Evolutionary conservation across 2,888 invertebrate genomes (phyloP).

Genomic region (Eupithecia pulchellata): DNA sequence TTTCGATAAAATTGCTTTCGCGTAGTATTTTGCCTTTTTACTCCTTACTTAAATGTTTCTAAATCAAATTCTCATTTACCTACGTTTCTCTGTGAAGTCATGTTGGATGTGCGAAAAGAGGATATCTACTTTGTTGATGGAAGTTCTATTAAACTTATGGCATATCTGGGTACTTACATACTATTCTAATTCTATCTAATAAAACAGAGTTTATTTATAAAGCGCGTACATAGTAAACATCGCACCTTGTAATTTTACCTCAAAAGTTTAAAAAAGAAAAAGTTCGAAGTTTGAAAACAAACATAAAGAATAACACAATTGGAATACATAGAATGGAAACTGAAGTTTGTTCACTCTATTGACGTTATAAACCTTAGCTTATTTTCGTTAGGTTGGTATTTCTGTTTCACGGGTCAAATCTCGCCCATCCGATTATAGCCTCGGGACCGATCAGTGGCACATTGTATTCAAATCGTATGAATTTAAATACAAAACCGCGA

Average conservation of each 20-base stretch:
- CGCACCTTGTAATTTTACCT: no score
- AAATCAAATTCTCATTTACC: no score
- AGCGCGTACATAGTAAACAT: no score
- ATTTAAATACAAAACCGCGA: constrained; percentile 85
- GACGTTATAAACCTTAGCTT: not conserved
- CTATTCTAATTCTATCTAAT: no score
- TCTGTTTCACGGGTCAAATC: constrained; percentile 37
- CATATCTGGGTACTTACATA: not conserved
- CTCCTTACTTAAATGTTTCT: no score
- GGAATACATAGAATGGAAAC: not conserved
- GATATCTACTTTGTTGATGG: not conserved
- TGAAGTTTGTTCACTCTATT: not conserved
- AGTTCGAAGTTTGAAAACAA: not conserved
- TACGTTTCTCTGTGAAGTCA: no score
- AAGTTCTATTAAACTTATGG: not conserved
- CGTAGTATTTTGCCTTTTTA: not conserved
- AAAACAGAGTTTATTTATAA: no score
- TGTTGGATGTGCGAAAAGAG: no score
- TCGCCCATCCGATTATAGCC: constrained; percentile 75
- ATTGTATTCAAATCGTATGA: constrained; percentile 83
- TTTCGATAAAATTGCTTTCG: not conserved
- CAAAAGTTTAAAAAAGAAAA: not conserved
- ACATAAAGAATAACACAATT: not conserved
- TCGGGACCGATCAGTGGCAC: constrained; percentile 74
- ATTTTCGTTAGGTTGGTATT: constrained; percentile 1